phyloP scores from a whole-genome alignment of 2,797 vertebrate genomes.

The Spinibarbus caldwelli region DNA sequence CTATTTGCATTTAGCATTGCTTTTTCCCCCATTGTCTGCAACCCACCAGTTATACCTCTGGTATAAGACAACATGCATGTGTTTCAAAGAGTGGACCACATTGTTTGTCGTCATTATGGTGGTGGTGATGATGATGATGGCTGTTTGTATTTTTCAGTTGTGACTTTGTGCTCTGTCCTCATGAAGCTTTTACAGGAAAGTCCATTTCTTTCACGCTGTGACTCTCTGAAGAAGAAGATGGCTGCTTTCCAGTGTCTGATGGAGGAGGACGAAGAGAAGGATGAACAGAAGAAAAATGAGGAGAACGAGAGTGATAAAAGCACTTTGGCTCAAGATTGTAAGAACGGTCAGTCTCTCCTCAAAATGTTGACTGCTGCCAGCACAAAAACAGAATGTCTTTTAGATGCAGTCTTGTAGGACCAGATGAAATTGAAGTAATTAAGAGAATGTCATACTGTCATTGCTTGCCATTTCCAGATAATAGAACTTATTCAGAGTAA shows the following conservation, averaged over 20 bases:
- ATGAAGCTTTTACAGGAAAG: slow-evolving; percentile 69
- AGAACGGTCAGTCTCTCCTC: slow-evolving; percentile 67
- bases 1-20: not conserved
- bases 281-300: slow-evolving; percentile 57
- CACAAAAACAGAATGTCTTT: no score
- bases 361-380: not conserved
- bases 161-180: slow-evolving; percentile 55
- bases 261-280: slow-evolving; percentile 71
- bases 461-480: slow-evolving; percentile 24
- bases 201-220: slow-evolving; percentile 67
- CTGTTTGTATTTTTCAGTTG: not conserved
- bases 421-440: not conserved
- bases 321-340: slow-evolving; percentile 70
- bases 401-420: not conserved
- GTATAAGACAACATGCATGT: not conserved
- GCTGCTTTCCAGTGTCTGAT: slow-evolving; percentile 79
- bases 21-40: not conserved
- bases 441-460: not conserved
- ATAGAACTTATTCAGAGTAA: not conserved
- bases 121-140: not conserved
- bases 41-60: not conserved
- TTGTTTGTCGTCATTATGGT: not conserved
- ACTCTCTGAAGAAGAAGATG: slow-evolving; percentile 80
- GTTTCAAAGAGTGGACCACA: not conserved
- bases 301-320: slow-evolving; percentile 62